A percentile compares a stretch with the other conserved stretches of the same genome.
phyloP scores from a whole-genome alignment of 2,797 vertebrate species.

The Sebastes taczanowskii region DNA sequence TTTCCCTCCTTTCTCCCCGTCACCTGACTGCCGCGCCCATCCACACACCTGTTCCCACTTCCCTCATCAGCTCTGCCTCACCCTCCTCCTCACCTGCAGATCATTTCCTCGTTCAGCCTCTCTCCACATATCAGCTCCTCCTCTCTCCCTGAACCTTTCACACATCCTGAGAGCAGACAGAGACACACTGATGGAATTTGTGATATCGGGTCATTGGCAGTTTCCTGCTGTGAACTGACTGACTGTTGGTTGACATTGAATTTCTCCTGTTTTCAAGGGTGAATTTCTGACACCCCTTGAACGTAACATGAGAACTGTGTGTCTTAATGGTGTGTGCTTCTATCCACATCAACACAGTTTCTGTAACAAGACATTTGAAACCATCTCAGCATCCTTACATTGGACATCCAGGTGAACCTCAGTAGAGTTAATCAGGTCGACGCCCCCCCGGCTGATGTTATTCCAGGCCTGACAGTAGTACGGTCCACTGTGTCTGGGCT shows the following conservation, averaged over 20 bases:
- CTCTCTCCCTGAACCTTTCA: not conserved
- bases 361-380: not conserved
- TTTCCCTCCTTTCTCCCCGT: not conserved
- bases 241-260: too few relatives aligned
- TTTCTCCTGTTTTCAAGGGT: too few relatives aligned
- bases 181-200: not conserved
- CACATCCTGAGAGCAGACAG: not conserved
- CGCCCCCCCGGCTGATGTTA: constrained; percentile 34
- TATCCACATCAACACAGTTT: not conserved
- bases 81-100: not conserved
- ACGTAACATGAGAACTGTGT: not conserved
- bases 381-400: constrained; percentile 45
- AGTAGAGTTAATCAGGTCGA: constrained; percentile 22
- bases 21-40: too few relatives aligned
- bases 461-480: constrained; percentile 69
- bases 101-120: not conserved
- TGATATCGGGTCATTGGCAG: too few relatives aligned
- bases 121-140: not conserved
- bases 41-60: too few relatives aligned
- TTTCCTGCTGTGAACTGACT: too few relatives aligned
- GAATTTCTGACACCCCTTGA: not conserved
- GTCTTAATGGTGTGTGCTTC: not conserved
- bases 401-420: constrained; percentile 45
- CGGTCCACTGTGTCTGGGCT: constrained; percentile 53
- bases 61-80: not conserved